These are phyloP conservation scores for Diadromus collaris DNA, from an alignment of 2,888 invertebrate genomes.

Conservation along the genomic window DNA sequence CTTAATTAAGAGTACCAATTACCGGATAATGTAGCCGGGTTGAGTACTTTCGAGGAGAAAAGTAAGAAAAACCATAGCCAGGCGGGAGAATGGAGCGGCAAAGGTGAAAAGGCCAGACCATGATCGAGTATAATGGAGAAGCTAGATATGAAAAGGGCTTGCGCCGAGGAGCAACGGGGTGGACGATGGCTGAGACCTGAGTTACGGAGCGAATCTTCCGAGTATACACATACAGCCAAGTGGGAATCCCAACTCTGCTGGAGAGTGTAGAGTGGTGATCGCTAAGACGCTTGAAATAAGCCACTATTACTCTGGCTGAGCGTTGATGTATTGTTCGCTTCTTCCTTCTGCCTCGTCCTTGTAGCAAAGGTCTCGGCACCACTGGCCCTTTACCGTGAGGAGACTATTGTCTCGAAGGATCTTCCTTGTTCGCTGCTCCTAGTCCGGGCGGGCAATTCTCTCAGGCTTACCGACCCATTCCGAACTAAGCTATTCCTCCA, in stretches of 20 bases:
- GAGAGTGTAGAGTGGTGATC: slow-evolving; percentile 31
- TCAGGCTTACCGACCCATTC: slow-evolving; percentile 6
- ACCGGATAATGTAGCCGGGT: slow-evolving; percentile 8
- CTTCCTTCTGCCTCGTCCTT: slow-evolving; percentile 10
- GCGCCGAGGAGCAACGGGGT: neutral
- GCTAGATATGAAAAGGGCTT: slow-evolving; percentile 45
- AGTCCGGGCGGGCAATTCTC: slow-evolving; percentile 16
- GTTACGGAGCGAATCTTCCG: neutral
- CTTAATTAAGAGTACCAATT: slow-evolving; percentile 17
- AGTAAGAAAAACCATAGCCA: slow-evolving; percentile 40
- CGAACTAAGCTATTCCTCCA: slow-evolving; percentile 16
- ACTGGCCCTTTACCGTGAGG: slow-evolving; percentile 17
- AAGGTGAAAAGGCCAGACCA: slow-evolving; percentile 29
- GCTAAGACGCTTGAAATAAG: slow-evolving; percentile 59
- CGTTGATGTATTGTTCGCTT: slow-evolving; percentile 56
- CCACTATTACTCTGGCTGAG: slow-evolving; percentile 63
- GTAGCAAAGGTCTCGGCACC: slow-evolving; percentile 30
- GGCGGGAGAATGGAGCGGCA: slow-evolving; percentile 30
- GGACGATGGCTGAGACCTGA: slow-evolving; percentile 44
- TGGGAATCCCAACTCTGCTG: slow-evolving; percentile 6
- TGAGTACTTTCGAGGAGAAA: slow-evolving; percentile 25
- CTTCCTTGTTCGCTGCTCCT: slow-evolving; percentile 6
- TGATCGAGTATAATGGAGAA: slow-evolving; percentile 52
- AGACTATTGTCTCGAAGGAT: slow-evolving; percentile 40
- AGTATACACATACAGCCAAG: slow-evolving; percentile 16